phyloP scores from a whole-genome alignment of 2,797 vertebrate genomes.

The Oceanodroma leucorhoa region DNA sequence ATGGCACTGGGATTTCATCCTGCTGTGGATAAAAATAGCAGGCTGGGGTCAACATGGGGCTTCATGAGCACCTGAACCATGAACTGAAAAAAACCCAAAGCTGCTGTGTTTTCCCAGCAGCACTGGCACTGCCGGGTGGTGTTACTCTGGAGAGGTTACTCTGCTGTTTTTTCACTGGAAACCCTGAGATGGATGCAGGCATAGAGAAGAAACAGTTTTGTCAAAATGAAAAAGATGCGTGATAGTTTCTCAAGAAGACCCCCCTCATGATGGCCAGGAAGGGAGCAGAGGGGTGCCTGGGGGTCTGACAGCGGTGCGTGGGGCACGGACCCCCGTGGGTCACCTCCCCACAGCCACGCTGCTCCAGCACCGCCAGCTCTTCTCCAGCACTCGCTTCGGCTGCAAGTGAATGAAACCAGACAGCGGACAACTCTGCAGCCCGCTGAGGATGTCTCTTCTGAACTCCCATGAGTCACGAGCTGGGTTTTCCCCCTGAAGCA shows the following conservation, averaged over 20 bases:
- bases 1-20: neutral
- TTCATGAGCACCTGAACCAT: neutral
- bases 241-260: neutral
- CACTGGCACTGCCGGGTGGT: neutral
- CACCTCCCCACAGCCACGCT: rapidly evolving
- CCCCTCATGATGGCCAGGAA: rapidly evolving
- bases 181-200: neutral
- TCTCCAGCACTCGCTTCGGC: neutral
- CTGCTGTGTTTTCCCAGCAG: neutral
- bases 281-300: neutral
- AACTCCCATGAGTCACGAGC: neutral
- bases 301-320: rapidly evolving
- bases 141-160: neutral
- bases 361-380: neutral
- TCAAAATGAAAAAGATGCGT: neutral
- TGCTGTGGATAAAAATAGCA: neutral
- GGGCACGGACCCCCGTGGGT: rapidly evolving
- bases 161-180: neutral
- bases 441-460: neutral
- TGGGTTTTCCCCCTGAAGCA: neutral
- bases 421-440: too few species aligned
- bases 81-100: neutral
- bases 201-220: neutral
- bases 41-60: neutral
- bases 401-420: neutral